Base-by-base conservation (phyloP, 2,797 vertebrate species). In the Danio kyathit region DNA sequence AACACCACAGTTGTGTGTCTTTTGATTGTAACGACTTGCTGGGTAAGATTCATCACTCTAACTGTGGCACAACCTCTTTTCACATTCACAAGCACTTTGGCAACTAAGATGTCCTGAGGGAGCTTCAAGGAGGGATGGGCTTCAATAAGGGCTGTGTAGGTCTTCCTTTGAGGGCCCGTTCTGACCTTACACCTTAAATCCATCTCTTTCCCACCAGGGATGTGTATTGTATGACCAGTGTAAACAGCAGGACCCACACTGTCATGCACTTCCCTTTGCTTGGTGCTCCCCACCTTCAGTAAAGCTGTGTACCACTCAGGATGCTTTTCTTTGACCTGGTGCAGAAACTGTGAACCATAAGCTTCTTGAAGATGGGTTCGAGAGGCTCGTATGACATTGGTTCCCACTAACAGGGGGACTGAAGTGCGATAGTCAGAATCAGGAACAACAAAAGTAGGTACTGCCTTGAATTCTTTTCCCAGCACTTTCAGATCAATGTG, bases 321-420 rank as follows among this genome's bases (percentile, higher is more conserved):
- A 41, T 71, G 29, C 49, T 54, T 54, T 38, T 71, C 38, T 41
- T 54, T 54, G 21, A 41, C 29, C 16, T 71, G 16, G 49, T 17
- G 51, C 51, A 71, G 69, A 17, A 56, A 56, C 11, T 72, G 10
- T 3, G 16, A 11, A 3, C 38, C 51, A 56, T 56, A 56, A 13
- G 51, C 11, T 56, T 49, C 16, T 52, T 56, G 29, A 43, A 56
- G 38, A 4, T 72, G 69, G 51, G 14, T 43, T 41, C 6, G 0
- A 7, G 54, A 21, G 52, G 70, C 40, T 57, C 7, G 4, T 57
- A 73, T 73, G 17, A 59, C 73, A 81, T 88, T 88, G 0, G 80
- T 88, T 3, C 82, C 86, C 3, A 89, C 52, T 0, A 88, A 59
- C 48, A 88, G 48, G 1, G 87, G 80, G 10, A 88, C 84, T 0